phyloP scores from a whole-genome alignment of 2,888 invertebrate genomes.

The Unio pictorum region DNA sequence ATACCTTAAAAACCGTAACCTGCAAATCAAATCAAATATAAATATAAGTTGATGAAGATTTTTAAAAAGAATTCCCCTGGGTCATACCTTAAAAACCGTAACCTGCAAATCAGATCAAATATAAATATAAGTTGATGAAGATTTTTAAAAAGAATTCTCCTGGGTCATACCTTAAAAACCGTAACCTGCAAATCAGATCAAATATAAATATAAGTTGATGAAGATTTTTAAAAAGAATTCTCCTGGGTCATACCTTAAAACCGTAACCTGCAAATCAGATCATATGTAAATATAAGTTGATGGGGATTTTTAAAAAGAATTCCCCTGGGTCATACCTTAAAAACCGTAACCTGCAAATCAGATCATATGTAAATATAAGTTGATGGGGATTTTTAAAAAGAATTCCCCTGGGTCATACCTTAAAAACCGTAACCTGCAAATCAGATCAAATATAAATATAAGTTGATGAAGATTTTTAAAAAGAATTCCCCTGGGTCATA shows the following conservation, averaged over 20 bases:
- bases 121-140: constrained; percentile 28
- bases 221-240: background rate
- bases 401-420: too few species aligned
- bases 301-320: constrained; percentile 52
- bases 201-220: too few species aligned
- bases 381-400: background rate
- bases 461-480: too few species aligned
- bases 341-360: constrained; percentile 37
- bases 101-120: too few species aligned
- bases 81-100: too few species aligned
- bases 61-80: too few species aligned
- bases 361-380: too few species aligned
- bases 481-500: too few species aligned
- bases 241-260: too few species aligned
- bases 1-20: constrained; percentile 52
- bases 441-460: too few species aligned
- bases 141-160: constrained; percentile 53
- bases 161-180: constrained; percentile 53
- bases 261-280: too few species aligned
- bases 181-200: constrained; percentile 23
- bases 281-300: background rate
- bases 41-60: background rate
- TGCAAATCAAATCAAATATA: constrained; percentile 6
- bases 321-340: constrained; percentile 58
- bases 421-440: too few species aligned